phyloP scores from a whole-genome alignment of 2,797 vertebrate genomes.

The Siniperca scherzeri region DNA sequence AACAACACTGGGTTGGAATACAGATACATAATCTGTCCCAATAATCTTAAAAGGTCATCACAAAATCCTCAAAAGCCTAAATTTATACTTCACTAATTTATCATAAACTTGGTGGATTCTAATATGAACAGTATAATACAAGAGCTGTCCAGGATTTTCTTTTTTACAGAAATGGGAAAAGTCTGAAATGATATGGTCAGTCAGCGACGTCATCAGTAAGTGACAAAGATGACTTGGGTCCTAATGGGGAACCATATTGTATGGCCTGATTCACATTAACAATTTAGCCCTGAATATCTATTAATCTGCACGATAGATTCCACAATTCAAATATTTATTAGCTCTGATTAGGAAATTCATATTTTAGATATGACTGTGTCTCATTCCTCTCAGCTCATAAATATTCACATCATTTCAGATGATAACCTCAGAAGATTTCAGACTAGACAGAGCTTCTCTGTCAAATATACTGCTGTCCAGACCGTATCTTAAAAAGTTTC shows the following conservation, averaged over 20 bases:
- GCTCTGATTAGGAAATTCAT: slow-evolving; percentile 89
- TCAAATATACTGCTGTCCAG: slow-evolving; percentile 72
- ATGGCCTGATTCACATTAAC: slow-evolving; percentile 84
- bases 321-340: slow-evolving; percentile 91
- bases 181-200: slow-evolving; percentile 54
- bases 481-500: slow-evolving; percentile 76
- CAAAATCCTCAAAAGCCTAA: neutral
- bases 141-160: slow-evolving; percentile 11
- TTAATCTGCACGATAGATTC: slow-evolving; percentile 85
- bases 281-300: slow-evolving; percentile 86
- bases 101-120: slow-evolving; percentile 1
- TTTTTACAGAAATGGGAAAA: slow-evolving; percentile 51
- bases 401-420: slow-evolving; percentile 84
- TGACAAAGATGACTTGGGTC: slow-evolving; percentile 80
- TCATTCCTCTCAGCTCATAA: slow-evolving; percentile 82
- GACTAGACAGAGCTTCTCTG: slow-evolving; percentile 73
- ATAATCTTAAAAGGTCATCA: neutral
- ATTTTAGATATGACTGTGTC: slow-evolving; percentile 87
- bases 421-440: slow-evolving; percentile 79
- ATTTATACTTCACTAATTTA: neutral
- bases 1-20: neutral
- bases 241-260: slow-evolving; percentile 80
- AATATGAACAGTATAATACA: neutral
- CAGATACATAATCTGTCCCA: neutral
- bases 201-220: slow-evolving; percentile 53